These are phyloP conservation scores for Serranus cabrilla DNA, from an alignment of 2,797 vertebrate genomes.

Conservation along the genomic window DNA sequence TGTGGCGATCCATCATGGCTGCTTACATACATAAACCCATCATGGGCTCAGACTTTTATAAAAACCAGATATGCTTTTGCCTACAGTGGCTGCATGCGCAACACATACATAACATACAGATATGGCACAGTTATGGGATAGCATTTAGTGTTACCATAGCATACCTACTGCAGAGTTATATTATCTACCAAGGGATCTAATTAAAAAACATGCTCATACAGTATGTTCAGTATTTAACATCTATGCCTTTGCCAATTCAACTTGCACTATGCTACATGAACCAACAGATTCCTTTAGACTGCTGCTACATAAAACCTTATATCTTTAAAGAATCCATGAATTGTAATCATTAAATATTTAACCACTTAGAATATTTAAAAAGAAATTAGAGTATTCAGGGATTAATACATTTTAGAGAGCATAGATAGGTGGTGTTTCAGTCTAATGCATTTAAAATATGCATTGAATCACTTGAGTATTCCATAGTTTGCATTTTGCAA, in stretches of 20 bases:
- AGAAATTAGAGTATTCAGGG: conserved; percentile 36
- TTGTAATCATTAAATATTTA: conserved; percentile 59
- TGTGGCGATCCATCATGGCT: conserved; percentile 34
- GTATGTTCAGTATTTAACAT: conserved; percentile 38
- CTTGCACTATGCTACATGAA: conserved; percentile 5
- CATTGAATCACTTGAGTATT: too few relatives aligned
- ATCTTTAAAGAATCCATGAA: conserved; percentile 48
- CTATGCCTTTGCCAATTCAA: conserved; percentile 25
- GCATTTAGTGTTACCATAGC: conserved; percentile 11
- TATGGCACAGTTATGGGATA: not conserved
- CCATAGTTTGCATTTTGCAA: too few relatives aligned
- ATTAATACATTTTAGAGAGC: too few relatives aligned
- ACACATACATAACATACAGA: not conserved
- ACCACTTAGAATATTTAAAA: conserved; percentile 39
- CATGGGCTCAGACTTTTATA: conserved; percentile 13
- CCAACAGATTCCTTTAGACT: conserved; percentile 27
- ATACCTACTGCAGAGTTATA: conserved; percentile 10
- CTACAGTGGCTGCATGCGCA: conserved; percentile 10
- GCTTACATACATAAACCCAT: conserved; percentile 31
- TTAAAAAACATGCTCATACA: conserved; percentile 39
- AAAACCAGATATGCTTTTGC: conserved; percentile 21
- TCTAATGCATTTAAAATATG: too few relatives aligned
- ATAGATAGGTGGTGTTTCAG: too few relatives aligned
- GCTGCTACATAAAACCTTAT: conserved; percentile 37
- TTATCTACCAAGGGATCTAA: conserved; percentile 50